Evolutionary conservation across 2,888 invertebrate species (phyloP).

Genomic region (Tetragonisca angustula): DNA sequence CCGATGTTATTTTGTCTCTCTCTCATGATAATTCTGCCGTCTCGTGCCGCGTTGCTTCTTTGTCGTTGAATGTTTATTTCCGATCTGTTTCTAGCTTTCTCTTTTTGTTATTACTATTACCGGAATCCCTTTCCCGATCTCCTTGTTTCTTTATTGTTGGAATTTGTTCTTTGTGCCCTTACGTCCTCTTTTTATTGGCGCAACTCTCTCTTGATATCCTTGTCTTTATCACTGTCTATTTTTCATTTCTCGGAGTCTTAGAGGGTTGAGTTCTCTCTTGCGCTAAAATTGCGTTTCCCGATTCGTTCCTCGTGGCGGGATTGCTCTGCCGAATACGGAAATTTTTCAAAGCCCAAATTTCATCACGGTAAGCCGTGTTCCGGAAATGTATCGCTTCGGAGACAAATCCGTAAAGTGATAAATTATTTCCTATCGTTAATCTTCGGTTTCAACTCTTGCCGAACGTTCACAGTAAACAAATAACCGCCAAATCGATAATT

Average conservation of each 20-base stretch:
- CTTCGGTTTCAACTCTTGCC: not conserved
- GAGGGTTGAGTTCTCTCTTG: not conserved
- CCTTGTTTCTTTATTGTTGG: not conserved
- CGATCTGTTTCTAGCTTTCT: not conserved
- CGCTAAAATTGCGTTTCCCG: not conserved
- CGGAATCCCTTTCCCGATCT: not conserved
- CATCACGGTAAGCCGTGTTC: not conserved
- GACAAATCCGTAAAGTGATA: not conserved
- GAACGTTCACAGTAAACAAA: not conserved
- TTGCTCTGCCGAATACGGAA: not conserved
- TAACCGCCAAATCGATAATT: not conserved
- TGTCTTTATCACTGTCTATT: not conserved
- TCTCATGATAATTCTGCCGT: not conserved
- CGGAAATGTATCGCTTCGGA: not conserved
- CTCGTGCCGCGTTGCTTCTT: not conserved
- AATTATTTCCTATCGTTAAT: not conserved
- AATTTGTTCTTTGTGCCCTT: slow-evolving; percentile 3
- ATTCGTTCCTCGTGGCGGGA: not conserved
- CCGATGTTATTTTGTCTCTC: not conserved
- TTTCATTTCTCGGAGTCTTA: not conserved
- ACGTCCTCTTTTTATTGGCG: not conserved
- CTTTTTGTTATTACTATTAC: not conserved
- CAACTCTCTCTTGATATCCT: not conserved
- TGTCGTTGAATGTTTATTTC: not conserved
- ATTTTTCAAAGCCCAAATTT: not conserved